Conservation (phyloP, 2,888 invertebrate genomes). For the Agonopterix arenella region DNA sequence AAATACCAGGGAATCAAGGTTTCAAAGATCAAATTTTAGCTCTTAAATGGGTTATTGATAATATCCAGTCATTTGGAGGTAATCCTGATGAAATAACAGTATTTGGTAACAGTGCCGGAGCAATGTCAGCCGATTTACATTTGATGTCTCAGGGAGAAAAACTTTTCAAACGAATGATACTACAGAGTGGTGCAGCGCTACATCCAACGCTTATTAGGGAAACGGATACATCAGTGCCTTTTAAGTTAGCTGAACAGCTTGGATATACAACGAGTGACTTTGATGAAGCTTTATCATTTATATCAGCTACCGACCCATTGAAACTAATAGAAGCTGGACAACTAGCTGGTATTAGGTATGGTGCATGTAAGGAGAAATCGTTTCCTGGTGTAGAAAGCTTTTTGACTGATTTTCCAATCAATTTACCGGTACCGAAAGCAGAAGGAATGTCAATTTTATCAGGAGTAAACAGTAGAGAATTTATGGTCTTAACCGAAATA, state of each 20-base stretch:
- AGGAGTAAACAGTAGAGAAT: conserved; percentile 39
- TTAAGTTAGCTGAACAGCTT: conserved; percentile 30
- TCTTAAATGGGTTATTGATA: conserved; percentile 41
- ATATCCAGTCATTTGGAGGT: conserved; percentile 47
- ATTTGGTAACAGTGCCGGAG: no score
- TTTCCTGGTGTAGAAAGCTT: conserved; percentile 35
- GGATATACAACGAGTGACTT: no score
- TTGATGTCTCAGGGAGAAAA: conserved; percentile 29
- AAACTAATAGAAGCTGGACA: conserved; percentile 24
- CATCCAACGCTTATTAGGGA: conserved; percentile 21
- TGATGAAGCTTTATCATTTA: conserved; percentile 30
- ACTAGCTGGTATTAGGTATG: conserved; percentile 21
- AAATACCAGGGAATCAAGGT: conserved; percentile 48
- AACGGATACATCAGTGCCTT: conserved; percentile 25
- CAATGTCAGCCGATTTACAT: conserved; percentile 39
- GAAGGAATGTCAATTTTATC: no score
- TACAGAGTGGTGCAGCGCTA: conserved; percentile 38
- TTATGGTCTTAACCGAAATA: conserved; percentile 5
- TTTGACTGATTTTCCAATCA: conserved; percentile 30
- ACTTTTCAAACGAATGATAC: conserved; percentile 33
- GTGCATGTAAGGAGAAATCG: conserved; percentile 36
- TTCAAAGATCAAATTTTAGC: conserved; percentile 45
- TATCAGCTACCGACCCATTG: conserved; percentile 22
- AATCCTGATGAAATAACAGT: conserved; percentile 37
- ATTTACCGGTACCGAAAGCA: conserved; percentile 26